Base-by-base conservation (phyloP, 2,888 invertebrate genomes). In the Caenorhabditis sp. region DNA sequence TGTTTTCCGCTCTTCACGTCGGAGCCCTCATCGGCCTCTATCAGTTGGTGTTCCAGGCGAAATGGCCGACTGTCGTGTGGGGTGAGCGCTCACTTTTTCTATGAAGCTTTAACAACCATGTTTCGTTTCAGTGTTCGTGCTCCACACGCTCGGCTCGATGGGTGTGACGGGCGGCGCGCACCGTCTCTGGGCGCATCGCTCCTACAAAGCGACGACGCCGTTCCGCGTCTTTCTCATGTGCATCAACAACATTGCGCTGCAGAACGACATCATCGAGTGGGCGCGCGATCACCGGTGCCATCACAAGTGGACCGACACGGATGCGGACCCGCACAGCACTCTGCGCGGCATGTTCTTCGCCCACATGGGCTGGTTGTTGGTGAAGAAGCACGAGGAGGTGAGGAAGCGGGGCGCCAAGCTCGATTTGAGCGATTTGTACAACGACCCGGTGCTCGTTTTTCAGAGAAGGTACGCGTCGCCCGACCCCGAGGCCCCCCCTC, bases 101-200 rank as follows among this genome's bases (percentile, higher is more conserved):
- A 30, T 3, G n/a, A 50, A 32, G 4, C 32, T 27, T 2, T 3
- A 26, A 13, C 27, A 13, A 2, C 24, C 11, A n/a, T n/a, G n/a
- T n/a, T n/a, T n/a, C n/a, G n/a, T 81, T 85, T 35, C 70, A 86
- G 87, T 78, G 2, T 66, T 87, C 55, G 48, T 85, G 24, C 65
- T 82, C n/a, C 83, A 83, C 71, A 81, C 92, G 0, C 84, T 92
- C 37, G 92, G 93, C 5, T 94, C 93, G 0, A 89, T 95, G 89
- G 96, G 97, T 0, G 93, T 96, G 53, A 97, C 97, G 2, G 96
- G 94, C 0, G 97, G 97, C 2, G 95, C 95, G 0, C 98, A 98
- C 89, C 92, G 97, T 81, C 92, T 96, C 9, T 98, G 96, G 95
- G 93, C 95, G 0, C 98, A 98, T 90, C 58, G 50, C 35, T 70